Evolutionary conservation across 2,113 vertebrate genomes (phyloP).

Genomic region (Hylia prasina): DNA sequence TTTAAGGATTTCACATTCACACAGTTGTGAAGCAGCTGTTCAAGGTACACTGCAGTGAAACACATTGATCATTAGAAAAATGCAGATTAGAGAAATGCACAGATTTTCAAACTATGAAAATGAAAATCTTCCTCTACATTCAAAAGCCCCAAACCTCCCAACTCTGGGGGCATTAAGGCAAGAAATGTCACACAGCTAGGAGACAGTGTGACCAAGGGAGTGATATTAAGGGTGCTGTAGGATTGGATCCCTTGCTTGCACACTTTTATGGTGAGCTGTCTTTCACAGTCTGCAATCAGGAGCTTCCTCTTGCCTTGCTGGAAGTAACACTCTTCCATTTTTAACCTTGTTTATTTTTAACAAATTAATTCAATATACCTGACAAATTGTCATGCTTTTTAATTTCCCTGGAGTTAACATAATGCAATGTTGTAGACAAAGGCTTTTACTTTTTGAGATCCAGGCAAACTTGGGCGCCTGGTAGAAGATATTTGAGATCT

Average conservation of each 20-base stretch:
- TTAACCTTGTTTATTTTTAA: constrained; percentile 10
- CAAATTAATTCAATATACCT: background rate
- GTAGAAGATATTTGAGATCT: background rate
- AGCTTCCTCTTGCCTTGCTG: background rate
- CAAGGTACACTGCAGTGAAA: background rate
- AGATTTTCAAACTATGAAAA: background rate
- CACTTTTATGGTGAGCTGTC: background rate
- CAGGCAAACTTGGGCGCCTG: background rate
- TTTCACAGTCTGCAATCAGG: background rate
- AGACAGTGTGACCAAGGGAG: background rate
- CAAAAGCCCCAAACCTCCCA: background rate
- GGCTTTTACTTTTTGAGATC: background rate
- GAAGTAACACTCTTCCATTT: background rate
- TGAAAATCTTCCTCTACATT: background rate
- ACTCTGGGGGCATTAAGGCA: background rate
- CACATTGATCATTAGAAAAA: background rate
- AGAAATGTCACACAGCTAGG: background rate
- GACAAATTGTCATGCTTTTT: background rate
- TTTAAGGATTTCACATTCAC: background rate
- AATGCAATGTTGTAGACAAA: background rate
- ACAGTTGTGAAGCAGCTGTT: background rate
- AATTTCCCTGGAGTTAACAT: background rate
- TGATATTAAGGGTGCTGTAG: background rate
- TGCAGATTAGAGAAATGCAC: background rate
- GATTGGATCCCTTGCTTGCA: background rate